Conservation (phyloP, 2,113 vertebrate genomes). For the Peromyscus polionotus region DNA sequence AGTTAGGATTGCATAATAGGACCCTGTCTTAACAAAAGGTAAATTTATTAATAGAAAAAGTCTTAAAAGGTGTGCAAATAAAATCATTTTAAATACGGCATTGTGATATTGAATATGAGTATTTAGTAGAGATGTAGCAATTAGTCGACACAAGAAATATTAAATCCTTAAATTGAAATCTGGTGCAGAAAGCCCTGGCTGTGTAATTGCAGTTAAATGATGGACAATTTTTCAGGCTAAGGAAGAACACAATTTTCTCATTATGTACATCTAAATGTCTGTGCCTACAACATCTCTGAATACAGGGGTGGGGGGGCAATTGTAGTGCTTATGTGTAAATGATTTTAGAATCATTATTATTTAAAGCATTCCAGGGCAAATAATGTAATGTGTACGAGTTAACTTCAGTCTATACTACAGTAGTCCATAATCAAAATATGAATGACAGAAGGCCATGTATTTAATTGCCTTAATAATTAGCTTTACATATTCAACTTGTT, state of each 20-base stretch:
- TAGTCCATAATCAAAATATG: neutral
- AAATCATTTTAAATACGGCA: neutral
- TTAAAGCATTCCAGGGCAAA: slow-evolving; percentile 19
- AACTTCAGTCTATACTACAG: neutral
- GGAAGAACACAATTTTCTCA: neutral
- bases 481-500: neutral
- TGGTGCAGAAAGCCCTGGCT: neutral
- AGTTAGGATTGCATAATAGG: neutral
- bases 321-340: neutral
- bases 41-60: neutral
- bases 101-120: neutral
- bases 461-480: slow-evolving; percentile 3
- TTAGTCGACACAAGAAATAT: neutral
- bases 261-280: neutral
- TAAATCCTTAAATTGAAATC: neutral
- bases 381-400: neutral
- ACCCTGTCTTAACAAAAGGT: neutral
- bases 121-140: neutral
- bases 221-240: neutral
- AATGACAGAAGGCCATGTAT: neutral
- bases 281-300: neutral
- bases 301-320: neutral
- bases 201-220: neutral
- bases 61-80: neutral
- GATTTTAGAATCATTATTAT: neutral